phyloP scores from a whole-genome alignment of 2,888 invertebrate species.

The Sturmia bella region DNA sequence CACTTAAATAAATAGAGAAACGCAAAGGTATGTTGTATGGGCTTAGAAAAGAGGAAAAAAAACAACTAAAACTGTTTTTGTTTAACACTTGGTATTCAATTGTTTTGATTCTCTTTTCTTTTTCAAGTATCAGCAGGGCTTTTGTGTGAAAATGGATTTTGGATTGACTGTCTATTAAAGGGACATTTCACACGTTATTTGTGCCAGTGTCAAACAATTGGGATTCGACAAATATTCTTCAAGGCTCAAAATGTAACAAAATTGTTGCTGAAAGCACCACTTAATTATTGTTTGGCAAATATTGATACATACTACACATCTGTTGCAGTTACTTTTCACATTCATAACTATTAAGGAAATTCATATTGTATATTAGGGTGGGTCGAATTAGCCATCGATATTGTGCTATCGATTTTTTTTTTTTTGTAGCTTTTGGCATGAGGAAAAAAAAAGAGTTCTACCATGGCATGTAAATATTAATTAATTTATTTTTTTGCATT shows the following conservation, averaged over 20 bases:
- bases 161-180: slow-evolving; percentile 4
- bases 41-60: too few relatives aligned
- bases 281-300: slow-evolving; percentile 28
- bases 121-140: background rate
- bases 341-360: background rate
- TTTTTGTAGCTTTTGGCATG: too few relatives aligned
- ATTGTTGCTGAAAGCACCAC: slow-evolving; percentile 12
- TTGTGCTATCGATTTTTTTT: too few relatives aligned
- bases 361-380: too few relatives aligned
- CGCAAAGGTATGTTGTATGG: background rate
- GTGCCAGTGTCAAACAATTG: slow-evolving; percentile 19
- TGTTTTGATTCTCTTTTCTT: background rate
- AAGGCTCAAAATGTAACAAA: background rate
- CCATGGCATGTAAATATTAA: too few relatives aligned
- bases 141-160: slow-evolving; percentile 17
- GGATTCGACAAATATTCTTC: background rate
- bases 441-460: too few relatives aligned
- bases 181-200: slow-evolving; percentile 22
- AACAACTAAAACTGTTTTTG: background rate
- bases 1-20: slow-evolving; percentile 20
- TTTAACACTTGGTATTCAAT: slow-evolving; percentile 20
- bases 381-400: too few relatives aligned
- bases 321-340: background rate
- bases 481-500: too few relatives aligned
- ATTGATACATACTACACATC: slow-evolving; percentile 11